Conservation (phyloP, 2,888 invertebrate species). For the Conomelus anceps region DNA sequence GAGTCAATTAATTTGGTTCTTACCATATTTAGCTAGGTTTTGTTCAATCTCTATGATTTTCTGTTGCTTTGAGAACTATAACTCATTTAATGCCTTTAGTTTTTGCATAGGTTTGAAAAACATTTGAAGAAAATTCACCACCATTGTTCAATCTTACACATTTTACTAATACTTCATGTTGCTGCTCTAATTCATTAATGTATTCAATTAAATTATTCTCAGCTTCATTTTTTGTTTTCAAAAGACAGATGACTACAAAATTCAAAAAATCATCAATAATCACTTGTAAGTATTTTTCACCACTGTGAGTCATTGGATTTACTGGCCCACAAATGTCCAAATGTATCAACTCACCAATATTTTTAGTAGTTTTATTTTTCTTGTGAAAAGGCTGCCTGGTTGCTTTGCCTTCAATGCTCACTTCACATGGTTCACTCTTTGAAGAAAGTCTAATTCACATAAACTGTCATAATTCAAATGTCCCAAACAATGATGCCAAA, state of each 20-base stretch:
- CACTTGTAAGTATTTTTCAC: too few species aligned
- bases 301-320: background rate
- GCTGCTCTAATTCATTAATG: background rate
- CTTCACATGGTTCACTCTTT: background rate
- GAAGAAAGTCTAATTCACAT: background rate
- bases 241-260: background rate
- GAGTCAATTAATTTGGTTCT: background rate
- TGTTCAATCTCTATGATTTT: conserved; percentile 1
- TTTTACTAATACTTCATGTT: background rate
- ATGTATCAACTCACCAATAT: too few species aligned
- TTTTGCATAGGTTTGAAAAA: background rate
- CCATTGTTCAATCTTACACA: background rate
- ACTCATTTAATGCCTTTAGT: background rate
- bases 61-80: conserved; percentile 2
- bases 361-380: background rate
- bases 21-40: background rate
- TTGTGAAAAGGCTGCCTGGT: background rate
- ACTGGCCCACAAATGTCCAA: background rate
- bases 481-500: background rate
- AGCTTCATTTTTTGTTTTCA: conserved; percentile 2
- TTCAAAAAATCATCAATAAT: background rate
- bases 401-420: background rate
- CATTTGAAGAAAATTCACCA: background rate
- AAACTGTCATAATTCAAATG: background rate
- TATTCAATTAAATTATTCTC: background rate